phyloP scores from a whole-genome alignment of 2,888 invertebrate species.

The Noctua pronuba region DNA sequence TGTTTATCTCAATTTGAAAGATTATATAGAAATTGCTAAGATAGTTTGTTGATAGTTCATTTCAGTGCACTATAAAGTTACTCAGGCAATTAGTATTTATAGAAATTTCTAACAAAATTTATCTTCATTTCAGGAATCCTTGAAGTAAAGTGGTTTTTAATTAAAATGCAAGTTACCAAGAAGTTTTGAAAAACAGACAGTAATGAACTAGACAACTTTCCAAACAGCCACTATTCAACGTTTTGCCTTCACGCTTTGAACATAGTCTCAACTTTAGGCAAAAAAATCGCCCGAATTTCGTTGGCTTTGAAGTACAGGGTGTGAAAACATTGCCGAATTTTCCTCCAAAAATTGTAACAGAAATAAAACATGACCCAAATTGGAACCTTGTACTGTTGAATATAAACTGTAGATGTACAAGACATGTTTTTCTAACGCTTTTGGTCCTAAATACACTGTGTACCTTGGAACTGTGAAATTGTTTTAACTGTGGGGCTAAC shows the following conservation, averaged over 20 bases:
- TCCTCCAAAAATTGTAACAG: slow-evolving; percentile 24
- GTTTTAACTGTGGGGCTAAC: background rate
- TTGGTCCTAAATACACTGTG: slow-evolving; percentile 1
- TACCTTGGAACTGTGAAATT: slow-evolving; percentile 15
- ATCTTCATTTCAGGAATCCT: background rate
- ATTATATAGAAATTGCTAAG: background rate
- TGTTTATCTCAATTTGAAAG: background rate
- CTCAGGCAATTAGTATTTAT: background rate
- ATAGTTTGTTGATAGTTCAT: background rate
- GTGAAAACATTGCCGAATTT: slow-evolving; percentile 35
- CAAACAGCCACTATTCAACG: background rate
- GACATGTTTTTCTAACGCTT: background rate
- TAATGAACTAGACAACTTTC: slow-evolving; percentile 29
- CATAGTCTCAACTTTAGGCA: slow-evolving; percentile 17
- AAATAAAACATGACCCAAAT: slow-evolving; percentile 44
- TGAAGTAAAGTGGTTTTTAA: background rate
- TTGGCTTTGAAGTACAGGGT: slow-evolving; percentile 26
- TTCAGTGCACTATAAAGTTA: background rate
- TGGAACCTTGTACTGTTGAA: slow-evolving; percentile 16
- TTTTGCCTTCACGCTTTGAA: slow-evolving; percentile 17
- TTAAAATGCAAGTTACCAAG: background rate
- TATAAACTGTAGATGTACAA: slow-evolving; percentile 9
- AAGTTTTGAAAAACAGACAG: background rate
- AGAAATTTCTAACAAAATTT: background rate
- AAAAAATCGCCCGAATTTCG: slow-evolving; percentile 21